A percentile compares a stretch with the other conserved stretches of the same genome.
Conservation (phyloP, 1,140 invertebrate species). For the Apocrypta bakeri region DNA sequence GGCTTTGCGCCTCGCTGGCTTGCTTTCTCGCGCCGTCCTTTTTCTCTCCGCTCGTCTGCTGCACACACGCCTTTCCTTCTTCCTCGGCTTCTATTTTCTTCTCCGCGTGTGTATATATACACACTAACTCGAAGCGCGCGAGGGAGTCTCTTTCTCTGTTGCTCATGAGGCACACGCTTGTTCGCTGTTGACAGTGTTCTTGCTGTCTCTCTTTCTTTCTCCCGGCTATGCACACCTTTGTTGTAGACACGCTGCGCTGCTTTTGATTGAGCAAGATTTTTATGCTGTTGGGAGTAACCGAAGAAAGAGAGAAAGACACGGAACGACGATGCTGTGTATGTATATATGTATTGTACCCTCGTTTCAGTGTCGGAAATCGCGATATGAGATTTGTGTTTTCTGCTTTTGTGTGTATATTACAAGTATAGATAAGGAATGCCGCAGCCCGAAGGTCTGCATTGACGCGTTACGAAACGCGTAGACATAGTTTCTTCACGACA, state of each 20-base stretch:
- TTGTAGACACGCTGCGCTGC: not conserved
- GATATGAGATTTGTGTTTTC: not conserved
- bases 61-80: not conserved
- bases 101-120: not conserved
- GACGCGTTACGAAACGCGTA: too few relatives aligned
- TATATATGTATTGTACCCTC: not conserved
- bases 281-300: not conserved
- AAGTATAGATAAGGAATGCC: not conserved
- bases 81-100: not conserved
- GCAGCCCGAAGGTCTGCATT: too few relatives aligned
- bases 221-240: not conserved
- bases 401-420: not conserved
- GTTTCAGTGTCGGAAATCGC: not conserved
- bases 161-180: not conserved
- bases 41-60: not conserved
- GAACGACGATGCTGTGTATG: not conserved
- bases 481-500: too few relatives aligned
- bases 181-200: not conserved
- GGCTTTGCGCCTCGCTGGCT: constrained; percentile 7
- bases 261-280: constrained; percentile 24
- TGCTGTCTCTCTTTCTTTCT: too few relatives aligned
- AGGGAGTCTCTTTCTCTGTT: too few relatives aligned
- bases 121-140: not conserved
- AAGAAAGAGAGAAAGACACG: too few relatives aligned
- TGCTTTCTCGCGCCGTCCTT: constrained; percentile 9